Base-by-base conservation (phyloP, 2,797 vertebrate species). In the Chelonia mydas region DNA sequence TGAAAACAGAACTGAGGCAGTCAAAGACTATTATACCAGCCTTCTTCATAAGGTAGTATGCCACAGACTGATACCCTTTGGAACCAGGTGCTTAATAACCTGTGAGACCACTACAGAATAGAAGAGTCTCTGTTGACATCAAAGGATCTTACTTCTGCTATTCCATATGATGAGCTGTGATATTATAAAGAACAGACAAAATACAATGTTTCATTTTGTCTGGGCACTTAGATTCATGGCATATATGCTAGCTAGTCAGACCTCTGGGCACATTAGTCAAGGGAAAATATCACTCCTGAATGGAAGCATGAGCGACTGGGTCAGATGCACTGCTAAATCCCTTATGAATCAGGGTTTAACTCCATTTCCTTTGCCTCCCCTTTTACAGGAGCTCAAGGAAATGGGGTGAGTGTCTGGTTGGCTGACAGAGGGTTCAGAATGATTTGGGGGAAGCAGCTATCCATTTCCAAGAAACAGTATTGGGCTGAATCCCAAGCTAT, bases 1-100 rank as follows among this genome's bases (percentile, higher is more conserved):
- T 4, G 3, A 89, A 83, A 94, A 92, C 33, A 74, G 93, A 90
- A 47, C 49, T 81, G 84, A 65, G 49, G 79, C 79, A 95, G 82
- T 80, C 83, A 61, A 96, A 88, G 77, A 54, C 65, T 83, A 54
- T 57, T 50, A 54, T 33, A 81, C 31, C 91, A 82, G 16, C 12
- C 16, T 37, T 87, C 90, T 78, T 37, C 85, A 55, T 55, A 84
- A 74, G 23, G 72, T 80, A 95, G 72, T 23, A 81, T 84, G n/a
- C 53, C 81, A 55, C 33, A 93, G 82, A 84, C 86, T 0, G 3
- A 41, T 61, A 82, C 47, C 4, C 88, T 80, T 84, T 65, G 50
- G 87, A 90, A 95, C 79, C n/a, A 65, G 83, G 27, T 84, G 85
- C 81, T 93, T 92, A 91, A 94, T 84, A 65, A 90, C 49, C 83